Conservation (phyloP, 2,888 invertebrate genomes). For the Drosophila niveifrons region DNA sequence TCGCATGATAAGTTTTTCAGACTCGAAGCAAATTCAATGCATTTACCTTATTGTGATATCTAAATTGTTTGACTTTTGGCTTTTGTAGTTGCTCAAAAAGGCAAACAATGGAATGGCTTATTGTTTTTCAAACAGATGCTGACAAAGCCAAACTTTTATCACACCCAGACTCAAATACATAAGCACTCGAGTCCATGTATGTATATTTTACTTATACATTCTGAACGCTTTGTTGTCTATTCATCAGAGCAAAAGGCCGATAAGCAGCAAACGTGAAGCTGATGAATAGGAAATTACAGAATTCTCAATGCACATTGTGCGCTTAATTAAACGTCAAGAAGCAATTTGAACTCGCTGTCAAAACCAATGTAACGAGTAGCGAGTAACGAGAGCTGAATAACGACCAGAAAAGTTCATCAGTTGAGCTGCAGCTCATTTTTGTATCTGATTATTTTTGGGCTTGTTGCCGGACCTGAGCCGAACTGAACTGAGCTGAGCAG, state of each 20-base stretch:
- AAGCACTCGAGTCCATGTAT: not conserved
- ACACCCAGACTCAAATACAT: conserved; percentile 1
- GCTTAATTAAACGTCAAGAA: conserved; percentile 65
- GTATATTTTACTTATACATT: not conserved
- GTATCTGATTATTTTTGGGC: conserved; percentile 42
- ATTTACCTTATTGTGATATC: conserved; percentile 64
- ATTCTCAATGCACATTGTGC: conserved; percentile 61
- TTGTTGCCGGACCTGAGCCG: not conserved
- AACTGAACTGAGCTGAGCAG: conserved; percentile 1
- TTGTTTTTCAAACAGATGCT: conserved; percentile 65
- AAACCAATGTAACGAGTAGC: not conserved
- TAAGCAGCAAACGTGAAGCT: conserved; percentile 45
- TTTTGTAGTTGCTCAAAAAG: conserved; percentile 73
- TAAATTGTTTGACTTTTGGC: conserved; percentile 66
- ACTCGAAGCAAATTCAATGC: conserved; percentile 54
- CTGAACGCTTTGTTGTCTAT: conserved; percentile 43
- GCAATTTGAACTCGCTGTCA: conserved; percentile 3
- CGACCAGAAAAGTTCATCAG: not conserved
- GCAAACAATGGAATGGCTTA: conserved; percentile 68
- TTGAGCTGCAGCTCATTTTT: conserved; percentile 21
- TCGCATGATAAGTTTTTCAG: conserved; percentile 30
- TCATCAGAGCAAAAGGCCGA: conserved; percentile 48
- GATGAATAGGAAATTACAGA: conserved; percentile 73
- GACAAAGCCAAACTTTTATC: conserved; percentile 52
- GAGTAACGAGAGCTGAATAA: not conserved